These are phyloP conservation scores for Lapara coniferarum DNA, from an alignment of 2,888 invertebrate genomes.

Conservation along the genomic window DNA sequence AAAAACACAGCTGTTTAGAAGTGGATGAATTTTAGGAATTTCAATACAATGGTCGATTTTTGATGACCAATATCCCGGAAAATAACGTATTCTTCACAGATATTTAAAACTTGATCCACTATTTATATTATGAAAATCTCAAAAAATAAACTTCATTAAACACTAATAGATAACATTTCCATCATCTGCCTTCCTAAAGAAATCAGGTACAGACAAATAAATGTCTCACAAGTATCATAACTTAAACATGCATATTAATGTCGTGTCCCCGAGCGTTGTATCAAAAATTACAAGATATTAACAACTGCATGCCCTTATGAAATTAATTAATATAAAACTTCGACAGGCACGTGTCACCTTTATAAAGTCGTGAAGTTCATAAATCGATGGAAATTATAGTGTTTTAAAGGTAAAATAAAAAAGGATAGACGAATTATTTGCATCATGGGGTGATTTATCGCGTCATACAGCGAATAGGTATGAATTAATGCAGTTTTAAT, in stretches of 20 bases:
- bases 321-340: constrained; percentile 8
- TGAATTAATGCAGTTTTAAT: constrained; percentile 41
- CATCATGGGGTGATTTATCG: constrained; percentile 36
- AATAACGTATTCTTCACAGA: too few species aligned
- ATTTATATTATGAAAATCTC: too few species aligned
- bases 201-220: background rate
- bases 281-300: background rate
- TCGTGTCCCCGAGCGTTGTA: background rate
- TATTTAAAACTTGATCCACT: too few species aligned
- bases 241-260: background rate
- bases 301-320: background rate
- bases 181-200: background rate
- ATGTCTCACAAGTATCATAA: background rate
- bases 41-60: too few species aligned
- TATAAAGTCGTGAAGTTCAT: constrained; percentile 24
- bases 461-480: constrained; percentile 34
- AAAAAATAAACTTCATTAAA: too few species aligned
- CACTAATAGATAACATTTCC: too few species aligned
- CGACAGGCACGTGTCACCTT: constrained; percentile 15
- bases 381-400: constrained; percentile 21
- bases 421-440: constrained; percentile 21
- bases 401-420: constrained; percentile 18
- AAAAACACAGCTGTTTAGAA: too few species aligned
- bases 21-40: too few species aligned
- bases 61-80: too few species aligned